These are phyloP conservation scores for Macaca nemestrina DNA, from an alignment of 2,113 vertebrate genomes.

Conservation along the genomic window DNA sequence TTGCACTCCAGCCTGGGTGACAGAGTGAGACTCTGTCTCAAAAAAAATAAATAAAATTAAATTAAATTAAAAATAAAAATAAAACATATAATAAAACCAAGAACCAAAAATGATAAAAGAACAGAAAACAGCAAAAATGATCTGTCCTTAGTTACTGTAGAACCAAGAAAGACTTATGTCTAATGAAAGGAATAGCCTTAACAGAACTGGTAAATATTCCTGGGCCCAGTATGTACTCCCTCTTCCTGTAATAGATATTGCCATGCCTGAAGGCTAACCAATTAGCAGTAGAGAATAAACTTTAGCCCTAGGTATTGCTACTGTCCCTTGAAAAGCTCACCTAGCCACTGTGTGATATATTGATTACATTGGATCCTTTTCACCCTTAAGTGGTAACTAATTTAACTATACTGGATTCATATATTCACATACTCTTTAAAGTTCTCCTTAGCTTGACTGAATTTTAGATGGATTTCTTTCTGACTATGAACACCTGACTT, in stretches of 20 bases:
- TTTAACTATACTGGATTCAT: neutral
- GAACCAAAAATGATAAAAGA: neutral
- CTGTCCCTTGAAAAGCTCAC: neutral
- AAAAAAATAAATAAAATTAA: too few species aligned
- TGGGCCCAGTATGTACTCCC: neutral
- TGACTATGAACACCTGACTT: neutral
- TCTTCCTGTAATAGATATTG: neutral
- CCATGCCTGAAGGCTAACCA: neutral
- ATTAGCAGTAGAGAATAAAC: neutral
- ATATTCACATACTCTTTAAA: neutral
- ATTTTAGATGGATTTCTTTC: neutral
- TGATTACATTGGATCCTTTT: neutral
- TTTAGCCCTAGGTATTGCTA: neutral
- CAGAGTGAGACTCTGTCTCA: too few species aligned
- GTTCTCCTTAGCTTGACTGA: neutral
- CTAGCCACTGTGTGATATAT: neutral
- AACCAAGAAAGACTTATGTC: neutral
- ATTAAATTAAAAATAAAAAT: too few species aligned
- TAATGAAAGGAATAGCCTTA: neutral
- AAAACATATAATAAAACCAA: neutral
- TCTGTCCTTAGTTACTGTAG: neutral
- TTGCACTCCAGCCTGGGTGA: too few species aligned
- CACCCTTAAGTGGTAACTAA: neutral
- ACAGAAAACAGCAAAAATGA: neutral
- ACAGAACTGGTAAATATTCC: neutral